Conservation (phyloP, 2,888 invertebrate species). For the Pediacus dermestoides region DNA sequence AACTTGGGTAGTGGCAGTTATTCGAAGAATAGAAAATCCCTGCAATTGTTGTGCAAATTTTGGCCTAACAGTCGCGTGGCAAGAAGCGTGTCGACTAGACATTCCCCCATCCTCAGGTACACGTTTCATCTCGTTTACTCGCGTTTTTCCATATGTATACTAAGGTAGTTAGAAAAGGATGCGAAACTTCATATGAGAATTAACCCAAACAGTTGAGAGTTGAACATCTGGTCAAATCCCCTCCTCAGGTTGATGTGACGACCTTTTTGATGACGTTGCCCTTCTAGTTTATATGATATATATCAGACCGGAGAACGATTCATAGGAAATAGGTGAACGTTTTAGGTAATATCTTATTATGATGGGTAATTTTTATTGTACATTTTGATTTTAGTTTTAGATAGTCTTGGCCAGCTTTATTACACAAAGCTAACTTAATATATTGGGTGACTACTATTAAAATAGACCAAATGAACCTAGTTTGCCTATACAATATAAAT, state of each 20-base stretch:
- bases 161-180: constrained; percentile 26
- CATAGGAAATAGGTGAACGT: too few species aligned
- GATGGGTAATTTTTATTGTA: too few species aligned
- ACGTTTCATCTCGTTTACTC: constrained; percentile 41
- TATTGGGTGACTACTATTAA: too few species aligned
- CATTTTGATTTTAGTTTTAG: too few species aligned
- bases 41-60: constrained; percentile 49
- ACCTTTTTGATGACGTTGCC: constrained; percentile 18
- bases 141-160: constrained; percentile 5
- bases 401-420: too few species aligned
- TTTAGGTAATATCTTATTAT: too few species aligned
- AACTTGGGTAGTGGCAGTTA: constrained; percentile 40
- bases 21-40: constrained; percentile 45
- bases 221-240: constrained; percentile 42
- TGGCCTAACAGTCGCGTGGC: constrained; percentile 46
- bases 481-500: too few species aligned
- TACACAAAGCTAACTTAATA: too few species aligned
- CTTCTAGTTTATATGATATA: constrained; percentile 17
- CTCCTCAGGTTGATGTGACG: constrained; percentile 20
- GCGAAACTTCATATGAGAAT: constrained; percentile 27
- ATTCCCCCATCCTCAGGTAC: constrained; percentile 46
- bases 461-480: too few species aligned
- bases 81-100: constrained; percentile 48
- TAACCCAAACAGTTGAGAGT: constrained; percentile 32
- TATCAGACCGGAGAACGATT: too few species aligned